Base-by-base conservation (phyloP, 2,888 invertebrate species). In the Heliothis peltigera region DNA sequence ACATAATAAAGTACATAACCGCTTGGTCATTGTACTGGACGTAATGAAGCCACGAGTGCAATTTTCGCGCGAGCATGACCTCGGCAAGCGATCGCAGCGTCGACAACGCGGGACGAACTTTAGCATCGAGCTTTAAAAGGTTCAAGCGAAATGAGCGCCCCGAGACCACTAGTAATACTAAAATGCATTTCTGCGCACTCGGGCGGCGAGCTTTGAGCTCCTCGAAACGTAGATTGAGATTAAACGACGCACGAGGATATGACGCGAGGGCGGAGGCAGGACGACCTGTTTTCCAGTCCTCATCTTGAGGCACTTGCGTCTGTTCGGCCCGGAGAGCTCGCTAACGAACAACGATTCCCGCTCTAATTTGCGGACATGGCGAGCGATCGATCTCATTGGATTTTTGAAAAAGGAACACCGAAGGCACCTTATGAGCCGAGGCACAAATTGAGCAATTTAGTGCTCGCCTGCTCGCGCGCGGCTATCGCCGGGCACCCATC, bases 341-440 rank as follows among this genome's bases (percentile, higher is more conserved):
- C 89, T 94, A 93, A 93, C 93, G 93, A 93, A 94, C 93, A 90
- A 85, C 93, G 91, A 93, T 92, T 91, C 94, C 89, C 90, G 91
- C 89, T 92, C 93, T 93, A 94, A 94, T 94, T 94, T 94, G 94
- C 94, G 90, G 94, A 92, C 93, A 93, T 91, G 92, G 92, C 91
- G 86, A 90, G 89, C 93, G 93, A 95, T 95, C 93, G 94, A 95
- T 93, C 94, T 94, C 91, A 92, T 94, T 93, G 91, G 92, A 91
- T 92, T 94, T 94, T 94, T 91, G 87, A 91, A 92, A 94, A 94
- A 93, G 88, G 87, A 91, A 91, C 86, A 79, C 82, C 87, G 84
- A 89, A 89, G 84, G 87, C 88, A 86, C 86, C 88, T 92, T 89
- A 90, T 90, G 91, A 89, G 89, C 86, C 82, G 83, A 86, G 82